Evolutionary conservation across 2,113 vertebrate genomes (phyloP), one percentile per base, ranked within the genome.

Genomic region (Probosciger aterrimus): DNA sequence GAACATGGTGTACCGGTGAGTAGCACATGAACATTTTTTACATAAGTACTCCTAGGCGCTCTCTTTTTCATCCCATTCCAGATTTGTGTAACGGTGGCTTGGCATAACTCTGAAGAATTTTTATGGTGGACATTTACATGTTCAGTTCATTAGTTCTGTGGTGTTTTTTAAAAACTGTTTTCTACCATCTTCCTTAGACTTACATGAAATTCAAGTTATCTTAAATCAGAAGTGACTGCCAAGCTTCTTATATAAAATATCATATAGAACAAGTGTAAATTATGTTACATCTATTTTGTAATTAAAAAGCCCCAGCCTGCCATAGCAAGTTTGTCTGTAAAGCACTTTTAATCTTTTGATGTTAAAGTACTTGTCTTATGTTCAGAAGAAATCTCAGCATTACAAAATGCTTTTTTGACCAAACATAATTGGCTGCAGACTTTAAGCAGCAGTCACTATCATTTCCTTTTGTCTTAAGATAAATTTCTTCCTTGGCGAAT

Each of bases 1-100:
- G 99, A 99, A 89, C 99, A 99, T 19, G 99, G 99, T 16, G 99
- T 99, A 49, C 99, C 99, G 78, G 99, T 99, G 98, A 91, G 99
- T 98, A 94, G 43, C 46, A 37, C 73, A 80, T 5, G 0, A 88
- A 12, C 8, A 2, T 49, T 88, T 93, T 77, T 87, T 41, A 35
- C 11, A 46, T 8, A 15, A 63, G 18, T 49, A 7, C 9, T 68
- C 24, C 18, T 81, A 0, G 31, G 31, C 1, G 0, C 11, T 11
- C 20, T 14, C 9, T 63, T 82, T 41, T 68, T 47, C 15, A 6
- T 79, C 73, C 43, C 55, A 6, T 82, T 37, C 17, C 41, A n/a
- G 37, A 24, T 74, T 70, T 68, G 27, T 50, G 2, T 64, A 77
- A 82, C 39, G 75, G 46, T 71, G 55, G 28, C 37, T 89, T 89